A percentile compares a stretch with the other conserved stretches of the same genome.
Evolutionary conservation across 2,113 vertebrate species (phyloP).

Genomic region (Percina caprodes): DNA sequence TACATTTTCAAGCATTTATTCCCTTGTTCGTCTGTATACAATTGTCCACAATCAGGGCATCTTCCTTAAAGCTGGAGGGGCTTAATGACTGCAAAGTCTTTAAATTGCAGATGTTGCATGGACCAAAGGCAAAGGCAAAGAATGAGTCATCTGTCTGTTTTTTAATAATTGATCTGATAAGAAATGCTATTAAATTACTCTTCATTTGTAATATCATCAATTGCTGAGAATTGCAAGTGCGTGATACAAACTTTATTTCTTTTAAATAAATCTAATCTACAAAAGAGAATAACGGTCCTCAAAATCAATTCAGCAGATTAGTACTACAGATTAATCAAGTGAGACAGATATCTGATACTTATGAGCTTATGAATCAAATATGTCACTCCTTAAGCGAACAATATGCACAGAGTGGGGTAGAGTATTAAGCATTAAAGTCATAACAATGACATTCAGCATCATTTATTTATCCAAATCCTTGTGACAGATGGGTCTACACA

Average conservation of each 20-base stretch:
- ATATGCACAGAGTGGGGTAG: constrained; percentile 57
- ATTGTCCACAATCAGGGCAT: constrained; percentile 32
- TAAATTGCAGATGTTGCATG: constrained; percentile 73
- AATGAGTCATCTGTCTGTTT: constrained; percentile 69
- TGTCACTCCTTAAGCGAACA: constrained; percentile 66
- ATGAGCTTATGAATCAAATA: constrained; percentile 78
- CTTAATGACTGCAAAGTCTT: constrained; percentile 64
- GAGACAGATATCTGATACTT: constrained; percentile 63
- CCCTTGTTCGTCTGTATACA: background rate
- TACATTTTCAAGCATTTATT: constrained; percentile 45
- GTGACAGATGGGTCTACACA: constrained; percentile 79
- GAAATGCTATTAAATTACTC: constrained; percentile 21
- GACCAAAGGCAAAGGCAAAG: constrained; percentile 50
- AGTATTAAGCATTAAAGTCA: constrained; percentile 79
- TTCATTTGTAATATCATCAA: constrained; percentile 28
- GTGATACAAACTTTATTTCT: constrained; percentile 19
- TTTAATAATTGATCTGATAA: constrained; percentile 38
- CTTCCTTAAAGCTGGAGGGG: constrained; percentile 66
- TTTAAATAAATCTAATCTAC: constrained; percentile 52
- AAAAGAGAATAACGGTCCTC: constrained; percentile 36
- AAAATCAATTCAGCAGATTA: constrained; percentile 70
- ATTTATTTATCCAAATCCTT: constrained; percentile 74
- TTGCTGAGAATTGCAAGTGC: constrained; percentile 1
- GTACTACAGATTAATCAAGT: constrained; percentile 73
- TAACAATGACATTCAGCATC: constrained; percentile 77